phyloP scores from a whole-genome alignment of 2,113 vertebrate species.

The Ramphastos sulfuratus region DNA sequence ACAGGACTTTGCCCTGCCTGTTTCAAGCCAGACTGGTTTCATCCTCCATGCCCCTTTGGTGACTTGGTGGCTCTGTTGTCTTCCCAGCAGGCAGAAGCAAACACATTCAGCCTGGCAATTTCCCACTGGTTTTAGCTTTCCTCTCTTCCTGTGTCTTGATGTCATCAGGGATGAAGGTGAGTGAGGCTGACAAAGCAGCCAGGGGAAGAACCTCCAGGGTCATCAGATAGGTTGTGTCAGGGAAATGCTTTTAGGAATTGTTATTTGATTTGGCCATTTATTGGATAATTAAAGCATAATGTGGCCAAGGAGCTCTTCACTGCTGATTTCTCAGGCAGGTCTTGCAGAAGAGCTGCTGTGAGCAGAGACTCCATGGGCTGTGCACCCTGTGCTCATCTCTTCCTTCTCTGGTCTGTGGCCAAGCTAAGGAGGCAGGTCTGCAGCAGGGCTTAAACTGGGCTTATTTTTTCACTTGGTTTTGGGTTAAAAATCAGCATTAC shows the following conservation, averaged over 20 bases:
- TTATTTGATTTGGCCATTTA: background rate
- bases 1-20: no score
- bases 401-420: background rate
- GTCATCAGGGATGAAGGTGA: background rate
- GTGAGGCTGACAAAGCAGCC: background rate
- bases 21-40: no score
- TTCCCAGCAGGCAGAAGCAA: background rate
- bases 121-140: background rate
- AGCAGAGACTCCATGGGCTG: background rate
- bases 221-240: background rate
- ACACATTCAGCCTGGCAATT: background rate
- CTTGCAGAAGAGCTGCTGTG: background rate
- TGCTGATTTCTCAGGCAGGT: background rate
- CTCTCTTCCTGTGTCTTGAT: background rate
- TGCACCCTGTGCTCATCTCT: background rate
- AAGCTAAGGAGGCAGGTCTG: background rate
- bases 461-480: background rate
- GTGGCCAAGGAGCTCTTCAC: background rate
- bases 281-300: background rate
- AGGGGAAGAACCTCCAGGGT: background rate
- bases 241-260: background rate
- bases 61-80: background rate
- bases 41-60: no score
- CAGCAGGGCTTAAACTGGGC: background rate
- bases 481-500: background rate